These are phyloP conservation scores for Laothoe populi DNA, from an alignment of 2,888 invertebrate genomes.

Conservation along the genomic window DNA sequence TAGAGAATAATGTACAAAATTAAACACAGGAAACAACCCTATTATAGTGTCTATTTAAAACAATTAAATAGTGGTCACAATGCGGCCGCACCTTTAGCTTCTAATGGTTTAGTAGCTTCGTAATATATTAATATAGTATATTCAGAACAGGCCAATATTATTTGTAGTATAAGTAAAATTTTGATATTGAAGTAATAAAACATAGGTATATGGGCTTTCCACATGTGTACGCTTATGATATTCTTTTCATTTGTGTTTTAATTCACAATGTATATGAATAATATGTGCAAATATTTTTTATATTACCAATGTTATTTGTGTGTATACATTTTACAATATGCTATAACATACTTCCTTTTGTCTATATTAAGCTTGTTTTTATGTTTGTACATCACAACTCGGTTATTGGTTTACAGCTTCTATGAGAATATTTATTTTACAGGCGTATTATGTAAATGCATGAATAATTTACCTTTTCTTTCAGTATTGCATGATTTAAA, in stretches of 20 bases:
- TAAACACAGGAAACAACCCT: too few species aligned
- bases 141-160: background rate
- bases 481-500: slow-evolving; percentile 61
- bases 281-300: background rate
- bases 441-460: slow-evolving; percentile 49
- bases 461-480: slow-evolving; percentile 50
- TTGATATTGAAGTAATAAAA: background rate
- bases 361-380: background rate
- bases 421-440: slow-evolving; percentile 59
- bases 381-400: slow-evolving; percentile 27
- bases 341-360: slow-evolving; percentile 2
- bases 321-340: slow-evolving; percentile 27
- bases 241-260: slow-evolving; percentile 4
- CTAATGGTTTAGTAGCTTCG: too few species aligned
- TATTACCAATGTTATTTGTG: slow-evolving; percentile 31
- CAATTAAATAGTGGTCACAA: too few species aligned
- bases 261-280: too few species aligned
- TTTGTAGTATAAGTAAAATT: background rate
- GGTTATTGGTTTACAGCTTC: slow-evolving; percentile 47
- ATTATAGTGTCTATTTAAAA: too few species aligned
- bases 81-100: too few species aligned
- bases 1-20: too few species aligned
- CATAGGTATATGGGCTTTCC: background rate
- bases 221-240: slow-evolving; percentile 8
- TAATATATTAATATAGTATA: too few species aligned